Conservation (phyloP, 2,113 vertebrate genomes). For the Amblyopsis rosae region DNA sequence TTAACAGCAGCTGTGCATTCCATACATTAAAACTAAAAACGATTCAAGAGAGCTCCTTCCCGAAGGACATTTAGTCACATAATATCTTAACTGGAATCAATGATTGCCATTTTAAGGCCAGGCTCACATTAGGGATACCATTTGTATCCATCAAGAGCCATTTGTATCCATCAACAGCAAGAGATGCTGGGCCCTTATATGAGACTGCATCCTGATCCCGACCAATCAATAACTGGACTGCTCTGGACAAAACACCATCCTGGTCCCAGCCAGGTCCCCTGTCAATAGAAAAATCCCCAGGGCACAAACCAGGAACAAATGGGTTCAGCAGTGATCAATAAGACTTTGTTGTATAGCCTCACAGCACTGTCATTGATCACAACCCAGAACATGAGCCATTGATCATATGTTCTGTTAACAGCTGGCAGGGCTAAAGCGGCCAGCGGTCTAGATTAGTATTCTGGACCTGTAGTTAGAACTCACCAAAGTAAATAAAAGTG, state of each 20-base stretch:
- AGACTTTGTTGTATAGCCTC: slow-evolving; percentile 30
- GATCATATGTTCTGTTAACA: slow-evolving; percentile 42
- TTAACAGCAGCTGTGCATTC: neutral
- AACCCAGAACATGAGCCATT: slow-evolving; percentile 25
- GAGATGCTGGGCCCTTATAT: neutral
- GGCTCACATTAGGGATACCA: slow-evolving; percentile 28
- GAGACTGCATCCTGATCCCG: slow-evolving; percentile 18
- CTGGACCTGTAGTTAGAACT: no score
- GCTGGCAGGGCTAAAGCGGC: slow-evolving; percentile 19
- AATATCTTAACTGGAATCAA: slow-evolving; percentile 32
- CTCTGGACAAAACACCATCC: slow-evolving; percentile 25
- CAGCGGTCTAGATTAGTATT: slow-evolving; percentile 1
- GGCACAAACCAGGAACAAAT: slow-evolving; percentile 40
- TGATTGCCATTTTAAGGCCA: slow-evolving; percentile 38
- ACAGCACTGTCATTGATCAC: slow-evolving; percentile 57
- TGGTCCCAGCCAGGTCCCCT: slow-evolving; percentile 27
- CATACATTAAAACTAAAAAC: neutral
- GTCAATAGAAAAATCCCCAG: slow-evolving; percentile 46
- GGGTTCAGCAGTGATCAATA: slow-evolving; percentile 54
- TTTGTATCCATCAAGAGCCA: slow-evolving; percentile 25
- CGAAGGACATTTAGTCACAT: neutral
- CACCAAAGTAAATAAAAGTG: no score
- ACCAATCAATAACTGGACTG: slow-evolving; percentile 56
- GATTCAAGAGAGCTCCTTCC: neutral
- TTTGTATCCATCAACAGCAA: slow-evolving; percentile 21